phyloP scores from a whole-genome alignment of 2,113 vertebrate species.

The Cyprinodon brontotheroides region DNA sequence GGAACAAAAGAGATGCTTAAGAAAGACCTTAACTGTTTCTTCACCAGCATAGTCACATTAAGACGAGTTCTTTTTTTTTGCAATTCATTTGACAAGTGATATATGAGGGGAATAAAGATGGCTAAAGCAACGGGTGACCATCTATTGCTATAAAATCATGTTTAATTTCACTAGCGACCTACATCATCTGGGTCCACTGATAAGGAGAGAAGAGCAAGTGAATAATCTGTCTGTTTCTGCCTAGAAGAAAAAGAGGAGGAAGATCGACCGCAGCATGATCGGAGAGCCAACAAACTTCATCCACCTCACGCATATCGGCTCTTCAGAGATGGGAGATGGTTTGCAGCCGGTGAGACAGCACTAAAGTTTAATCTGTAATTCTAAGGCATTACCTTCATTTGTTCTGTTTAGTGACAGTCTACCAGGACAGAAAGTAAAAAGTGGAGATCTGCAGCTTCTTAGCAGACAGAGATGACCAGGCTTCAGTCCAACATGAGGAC shows the following conservation, averaged over 20 bases:
- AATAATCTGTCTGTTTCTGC: conserved; percentile 30
- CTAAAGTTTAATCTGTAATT: not conserved
- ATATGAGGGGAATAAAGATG: too few relatives aligned
- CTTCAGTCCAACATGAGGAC: conserved; percentile 8
- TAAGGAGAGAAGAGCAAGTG: not conserved
- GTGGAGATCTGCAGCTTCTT: not conserved
- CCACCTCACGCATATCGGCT: conserved; percentile 93
- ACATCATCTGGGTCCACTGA: not conserved
- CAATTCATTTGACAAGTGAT: not conserved
- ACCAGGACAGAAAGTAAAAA: not conserved
- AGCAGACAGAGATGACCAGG: not conserved
- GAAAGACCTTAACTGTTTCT: not conserved
- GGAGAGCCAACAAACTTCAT: conserved; percentile 94
- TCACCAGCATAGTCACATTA: not conserved
- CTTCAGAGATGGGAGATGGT: conserved; percentile 88
- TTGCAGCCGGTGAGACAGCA: conserved; percentile 81
- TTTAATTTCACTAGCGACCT: not conserved
- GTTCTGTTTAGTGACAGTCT: not conserved
- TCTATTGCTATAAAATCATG: not conserved
- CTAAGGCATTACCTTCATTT: not conserved
- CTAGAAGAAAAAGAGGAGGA: conserved; percentile 84
- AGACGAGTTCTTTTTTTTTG: not conserved
- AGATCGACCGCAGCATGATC: conserved; percentile 92
- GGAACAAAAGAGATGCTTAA: not conserved
- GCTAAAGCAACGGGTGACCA: not conserved